Percentiles rank a stretch among this genome's conserved stretches.
phyloP scores from a whole-genome alignment of 2,113 vertebrate genomes.

The Lophochroa leadbeateri region DNA sequence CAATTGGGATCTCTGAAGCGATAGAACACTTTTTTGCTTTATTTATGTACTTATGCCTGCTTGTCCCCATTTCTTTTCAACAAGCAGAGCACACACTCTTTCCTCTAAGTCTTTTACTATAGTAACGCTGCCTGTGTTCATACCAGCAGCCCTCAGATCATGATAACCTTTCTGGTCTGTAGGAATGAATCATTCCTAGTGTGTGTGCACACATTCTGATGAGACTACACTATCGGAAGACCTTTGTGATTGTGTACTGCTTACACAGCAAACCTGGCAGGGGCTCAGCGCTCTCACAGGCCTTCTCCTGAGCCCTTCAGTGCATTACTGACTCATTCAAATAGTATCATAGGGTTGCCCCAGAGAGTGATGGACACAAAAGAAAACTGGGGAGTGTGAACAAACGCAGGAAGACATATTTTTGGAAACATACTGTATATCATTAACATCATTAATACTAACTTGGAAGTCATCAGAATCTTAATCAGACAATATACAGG shows the following conservation, averaged over 20 bases:
- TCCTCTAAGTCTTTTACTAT: background rate
- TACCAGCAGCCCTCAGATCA: background rate
- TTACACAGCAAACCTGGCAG: constrained; percentile 8
- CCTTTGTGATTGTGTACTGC: background rate
- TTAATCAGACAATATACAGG: background rate
- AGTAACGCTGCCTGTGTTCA: background rate
- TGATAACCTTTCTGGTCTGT: background rate
- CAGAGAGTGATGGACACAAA: background rate
- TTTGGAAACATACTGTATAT: background rate
- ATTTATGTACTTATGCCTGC: background rate
- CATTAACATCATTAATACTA: background rate
- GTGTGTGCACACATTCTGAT: background rate
- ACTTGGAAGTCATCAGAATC: background rate
- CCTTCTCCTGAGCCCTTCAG: background rate
- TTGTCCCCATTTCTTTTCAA: background rate
- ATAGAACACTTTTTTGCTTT: background rate
- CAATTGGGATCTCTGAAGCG: background rate
- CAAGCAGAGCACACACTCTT: background rate
- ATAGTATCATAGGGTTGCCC: rapidly evolving
- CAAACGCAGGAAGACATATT: background rate
- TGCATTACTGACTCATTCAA: background rate
- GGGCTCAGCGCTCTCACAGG: background rate
- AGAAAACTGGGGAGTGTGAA: background rate
- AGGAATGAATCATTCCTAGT: background rate
- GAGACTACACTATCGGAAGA: background rate